These are phyloP conservation scores for Drosophila nannoptera DNA, from an alignment of 1,140 invertebrate genomes.

Conservation along the genomic window DNA sequence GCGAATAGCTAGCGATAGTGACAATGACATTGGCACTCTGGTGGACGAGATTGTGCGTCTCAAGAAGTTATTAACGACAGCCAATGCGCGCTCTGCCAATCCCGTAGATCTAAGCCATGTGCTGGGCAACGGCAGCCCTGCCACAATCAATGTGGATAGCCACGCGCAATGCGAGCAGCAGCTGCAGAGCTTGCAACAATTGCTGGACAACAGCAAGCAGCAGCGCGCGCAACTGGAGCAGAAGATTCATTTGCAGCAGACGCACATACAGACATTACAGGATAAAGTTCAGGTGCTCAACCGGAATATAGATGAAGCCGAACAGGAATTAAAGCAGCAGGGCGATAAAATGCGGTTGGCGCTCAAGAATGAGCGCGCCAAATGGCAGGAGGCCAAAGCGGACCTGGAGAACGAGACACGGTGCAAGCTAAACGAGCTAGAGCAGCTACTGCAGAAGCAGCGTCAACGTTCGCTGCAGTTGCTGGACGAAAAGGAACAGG, in stretches of 20 bases:
- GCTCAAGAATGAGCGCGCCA: slow-evolving; percentile 80
- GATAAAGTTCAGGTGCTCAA: slow-evolving; percentile 84
- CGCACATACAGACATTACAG: slow-evolving; percentile 83
- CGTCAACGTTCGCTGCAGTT: slow-evolving; percentile 87
- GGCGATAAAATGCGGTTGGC: slow-evolving; percentile 80
- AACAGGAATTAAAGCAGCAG: slow-evolving; percentile 81
- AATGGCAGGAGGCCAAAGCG: slow-evolving; percentile 82
- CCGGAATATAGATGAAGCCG: slow-evolving; percentile 82
- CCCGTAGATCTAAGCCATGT: slow-evolving; percentile 81
- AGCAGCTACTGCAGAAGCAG: slow-evolving; percentile 88
- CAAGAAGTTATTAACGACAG: slow-evolving; percentile 81
- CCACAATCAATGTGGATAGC: slow-evolving; percentile 49
- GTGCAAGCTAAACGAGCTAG: slow-evolving; percentile 82
- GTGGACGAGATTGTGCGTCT: slow-evolving; percentile 82
- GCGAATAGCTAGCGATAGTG: slow-evolving; percentile 20
- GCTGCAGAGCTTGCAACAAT: slow-evolving; percentile 79
- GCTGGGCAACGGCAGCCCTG: slow-evolving; percentile 65
- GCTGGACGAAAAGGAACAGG: slow-evolving; percentile 89
- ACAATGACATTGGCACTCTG: slow-evolving; percentile 58
- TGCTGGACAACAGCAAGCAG: slow-evolving; percentile 70
- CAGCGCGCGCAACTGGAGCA: slow-evolving; percentile 52
- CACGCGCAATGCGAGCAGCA: slow-evolving; percentile 80
- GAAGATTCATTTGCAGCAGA: slow-evolving; percentile 79
- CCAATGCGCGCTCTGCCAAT: slow-evolving; percentile 81
- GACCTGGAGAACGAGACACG: slow-evolving; percentile 81